Percentiles rank a stretch among this genome's conserved stretches.
Evolutionary conservation across 1,140 invertebrate species (phyloP).

Genomic region (Drosophila prosaltans): DNA sequence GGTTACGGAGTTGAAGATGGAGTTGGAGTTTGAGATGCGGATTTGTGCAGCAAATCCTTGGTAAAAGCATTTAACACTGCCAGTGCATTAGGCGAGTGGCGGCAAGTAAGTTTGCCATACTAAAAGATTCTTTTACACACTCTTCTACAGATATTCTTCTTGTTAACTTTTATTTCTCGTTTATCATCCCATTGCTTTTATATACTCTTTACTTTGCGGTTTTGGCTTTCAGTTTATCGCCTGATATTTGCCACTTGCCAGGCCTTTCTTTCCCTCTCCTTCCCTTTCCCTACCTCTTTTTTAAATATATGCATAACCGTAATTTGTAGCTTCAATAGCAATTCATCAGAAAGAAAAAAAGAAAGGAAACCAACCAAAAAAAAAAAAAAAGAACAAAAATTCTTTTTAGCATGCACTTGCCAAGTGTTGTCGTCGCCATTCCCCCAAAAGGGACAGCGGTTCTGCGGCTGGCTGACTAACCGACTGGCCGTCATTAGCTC

Average conservation of each 20-base stretch:
- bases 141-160: constrained; percentile 34
- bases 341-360: constrained; percentile 62
- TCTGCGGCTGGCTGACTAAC: constrained; percentile 72
- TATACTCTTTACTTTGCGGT: constrained; percentile 57
- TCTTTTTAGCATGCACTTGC: constrained; percentile 71
- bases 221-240: constrained; percentile 78
- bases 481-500: constrained; percentile 61
- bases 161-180: constrained; percentile 37
- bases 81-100: constrained; percentile 67
- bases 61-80: constrained; percentile 77
- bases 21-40: constrained; percentile 30
- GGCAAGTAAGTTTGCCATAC: not conserved
- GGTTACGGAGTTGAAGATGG: constrained; percentile 15
- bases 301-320: constrained; percentile 64
- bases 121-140: constrained; percentile 21
- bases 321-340: constrained; percentile 74
- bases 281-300: constrained; percentile 20
- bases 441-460: constrained; percentile 32
- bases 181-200: not conserved
- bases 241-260: constrained; percentile 57
- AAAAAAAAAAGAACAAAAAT: constrained; percentile 18
- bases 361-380: constrained; percentile 15
- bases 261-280: not conserved
- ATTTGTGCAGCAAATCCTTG: constrained; percentile 73
- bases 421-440: constrained; percentile 40